These are phyloP conservation scores for Coptotermes formosanus DNA, from an alignment of 1,140 invertebrate species.

Conservation along the genomic window DNA sequence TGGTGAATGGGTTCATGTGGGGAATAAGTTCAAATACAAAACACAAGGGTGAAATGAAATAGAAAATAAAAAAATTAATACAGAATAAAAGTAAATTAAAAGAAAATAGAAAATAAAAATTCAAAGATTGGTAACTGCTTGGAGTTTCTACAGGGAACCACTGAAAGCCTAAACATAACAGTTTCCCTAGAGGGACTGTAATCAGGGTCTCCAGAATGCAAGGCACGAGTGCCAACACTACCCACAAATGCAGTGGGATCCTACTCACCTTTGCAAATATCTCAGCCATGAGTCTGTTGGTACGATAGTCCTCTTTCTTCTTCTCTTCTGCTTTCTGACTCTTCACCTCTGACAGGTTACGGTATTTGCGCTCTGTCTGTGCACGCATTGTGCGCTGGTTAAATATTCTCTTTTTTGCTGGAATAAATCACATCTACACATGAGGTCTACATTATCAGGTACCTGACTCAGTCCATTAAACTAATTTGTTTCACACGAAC, in stretches of 20 bases:
- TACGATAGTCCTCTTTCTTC: conserved; percentile 50
- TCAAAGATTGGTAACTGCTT: too few species aligned
- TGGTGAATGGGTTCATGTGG: too few species aligned
- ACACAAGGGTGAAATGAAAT: too few species aligned
- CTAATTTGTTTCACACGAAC: too few species aligned
- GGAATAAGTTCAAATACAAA: too few species aligned
- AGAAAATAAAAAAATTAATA: too few species aligned
- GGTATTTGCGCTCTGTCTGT: conserved; percentile 51
- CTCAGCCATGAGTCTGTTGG: conserved; percentile 57
- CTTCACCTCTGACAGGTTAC: conserved; percentile 50
- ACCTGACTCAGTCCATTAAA: too few species aligned
- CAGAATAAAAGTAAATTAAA: too few species aligned
- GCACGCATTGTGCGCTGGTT: conserved; percentile 49
- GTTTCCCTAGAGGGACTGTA: neutral
- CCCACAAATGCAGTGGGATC: neutral
- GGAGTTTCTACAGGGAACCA: too few species aligned
- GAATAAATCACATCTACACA: neutral
- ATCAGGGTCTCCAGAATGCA: neutral
- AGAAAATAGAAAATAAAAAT: too few species aligned
- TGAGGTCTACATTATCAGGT: too few species aligned
- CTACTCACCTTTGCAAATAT: conserved; percentile 50
- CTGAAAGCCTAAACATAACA: neutral
- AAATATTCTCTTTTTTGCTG: conserved; percentile 45
- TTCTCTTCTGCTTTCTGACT: conserved; percentile 49
- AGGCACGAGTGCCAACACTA: neutral